Evolutionary conservation across 2,113 vertebrate species (phyloP).

Genomic region (Calypte anna): DNA sequence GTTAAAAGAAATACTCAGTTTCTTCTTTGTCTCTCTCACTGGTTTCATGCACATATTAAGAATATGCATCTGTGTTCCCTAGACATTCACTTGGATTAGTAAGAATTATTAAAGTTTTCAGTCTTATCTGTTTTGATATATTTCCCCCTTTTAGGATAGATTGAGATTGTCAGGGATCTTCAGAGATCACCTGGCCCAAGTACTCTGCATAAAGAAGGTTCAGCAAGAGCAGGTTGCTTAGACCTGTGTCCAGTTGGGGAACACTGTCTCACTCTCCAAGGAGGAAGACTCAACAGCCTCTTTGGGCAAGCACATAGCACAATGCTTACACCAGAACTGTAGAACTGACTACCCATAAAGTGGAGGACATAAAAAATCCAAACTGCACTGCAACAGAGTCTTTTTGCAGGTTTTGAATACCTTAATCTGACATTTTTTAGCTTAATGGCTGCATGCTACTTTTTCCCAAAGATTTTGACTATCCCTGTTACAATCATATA

Average conservation of each 20-base stretch:
- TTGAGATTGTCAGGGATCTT: not conserved
- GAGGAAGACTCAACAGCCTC: not conserved
- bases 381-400: not conserved
- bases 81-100: not conserved
- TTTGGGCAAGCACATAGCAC: not conserved
- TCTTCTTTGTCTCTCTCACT: not conserved
- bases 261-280: not conserved
- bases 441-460: not conserved
- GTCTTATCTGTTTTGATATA: not conserved
- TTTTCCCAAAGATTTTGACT: not conserved
- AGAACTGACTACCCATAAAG: not conserved
- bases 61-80: not conserved
- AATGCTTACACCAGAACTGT: not conserved
- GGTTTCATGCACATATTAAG: not conserved
- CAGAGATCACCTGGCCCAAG: not conserved
- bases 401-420: not conserved
- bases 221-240: not conserved
- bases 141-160: not conserved
- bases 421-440: not conserved
- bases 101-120: not conserved
- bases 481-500: not conserved
- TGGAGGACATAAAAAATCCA: not conserved
- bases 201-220: not conserved
- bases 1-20: not conserved
- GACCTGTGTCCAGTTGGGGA: not conserved